Base-by-base conservation (phyloP, 2,888 invertebrate genomes). In the Ormyrus pomaceus region DNA sequence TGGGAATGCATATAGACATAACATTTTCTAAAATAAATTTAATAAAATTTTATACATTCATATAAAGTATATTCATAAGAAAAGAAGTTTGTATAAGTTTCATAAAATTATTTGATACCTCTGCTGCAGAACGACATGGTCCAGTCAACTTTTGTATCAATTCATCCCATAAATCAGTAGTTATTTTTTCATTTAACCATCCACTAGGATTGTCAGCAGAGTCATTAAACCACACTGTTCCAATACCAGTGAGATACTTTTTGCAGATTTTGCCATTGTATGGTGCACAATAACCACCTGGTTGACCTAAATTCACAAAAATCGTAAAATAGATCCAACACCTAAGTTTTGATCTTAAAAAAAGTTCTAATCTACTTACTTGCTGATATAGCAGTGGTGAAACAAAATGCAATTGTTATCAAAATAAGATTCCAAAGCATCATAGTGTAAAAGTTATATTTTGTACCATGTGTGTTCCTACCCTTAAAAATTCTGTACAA, bases 1-100 rank as follows among this genome's bases (percentile, higher is more conserved):
- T 3, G 98, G 98, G 91, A 98, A 98, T 70, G 98, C 97, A 91
- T 96, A 97, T 79, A 96, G 94, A 91, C 98, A 98, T 13, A 98
- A 92, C 89, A 98, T 93, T 93, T 95, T 96, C 94, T 94, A 83
- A 53, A 83, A 82, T 65, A 77, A 61, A 61, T 6, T 10, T 61
- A 61, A 61, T 2, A 61, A 19, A 61, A 61, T 61, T 34, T 6
- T 55, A 48, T 19, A 34, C 3, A 13, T 46, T 5, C 46, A 46
- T 69, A 34, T 34, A 34, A 34, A 34, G 4, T 4, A 34, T 34
- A 45, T 13, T 13, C 2, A 1, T 6, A 19, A 62, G n/a, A 11
- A 62, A 51, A 13, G 3, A 65, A 62, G 50, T 65, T 34, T 34
- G 7, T 70, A 50, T 46, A 56, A 9, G 34, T 11, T 9, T 56